phyloP scores from a whole-genome alignment of 2,888 invertebrate genomes.

The Harmothoe impar region DNA sequence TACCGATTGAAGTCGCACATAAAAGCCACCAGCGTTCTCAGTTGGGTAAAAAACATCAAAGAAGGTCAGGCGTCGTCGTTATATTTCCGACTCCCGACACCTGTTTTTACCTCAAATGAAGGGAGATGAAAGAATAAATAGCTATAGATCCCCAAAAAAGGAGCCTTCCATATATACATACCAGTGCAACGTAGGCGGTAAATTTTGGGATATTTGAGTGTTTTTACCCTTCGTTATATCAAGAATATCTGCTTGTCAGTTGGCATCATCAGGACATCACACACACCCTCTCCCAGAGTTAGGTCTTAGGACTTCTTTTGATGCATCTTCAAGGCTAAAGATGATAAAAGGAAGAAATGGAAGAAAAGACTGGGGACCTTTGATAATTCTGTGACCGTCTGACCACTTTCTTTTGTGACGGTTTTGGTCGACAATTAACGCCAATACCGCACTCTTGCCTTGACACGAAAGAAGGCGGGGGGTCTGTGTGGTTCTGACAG shows the following conservation, averaged over 20 bases:
- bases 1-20: slow-evolving; percentile 42
- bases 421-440: slow-evolving; percentile 23
- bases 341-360: background rate
- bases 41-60: slow-evolving; percentile 34
- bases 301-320: background rate
- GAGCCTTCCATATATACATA: slow-evolving; percentile 17
- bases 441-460: background rate
- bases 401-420: slow-evolving; percentile 23
- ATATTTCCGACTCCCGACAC: background rate
- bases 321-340: background rate
- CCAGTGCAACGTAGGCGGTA: too few relatives aligned
- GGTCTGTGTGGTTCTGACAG: background rate
- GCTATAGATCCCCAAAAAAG: background rate
- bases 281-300: background rate
- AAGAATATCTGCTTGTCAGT: background rate
- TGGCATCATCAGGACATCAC: background rate
- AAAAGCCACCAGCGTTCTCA: slow-evolving; percentile 14
- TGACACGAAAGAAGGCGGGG: slow-evolving; percentile 15
- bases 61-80: slow-evolving; percentile 26
- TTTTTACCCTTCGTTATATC: background rate
- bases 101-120: background rate
- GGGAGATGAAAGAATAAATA: slow-evolving; percentile 23
- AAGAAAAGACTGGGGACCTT: background rate
- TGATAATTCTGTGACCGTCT: slow-evolving; percentile 45
- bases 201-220: too few relatives aligned